Evolutionary conservation across 2,888 invertebrate species (phyloP), one percentile per base, ranked within the genome.

Genomic region (Spodoptera picta): DNA sequence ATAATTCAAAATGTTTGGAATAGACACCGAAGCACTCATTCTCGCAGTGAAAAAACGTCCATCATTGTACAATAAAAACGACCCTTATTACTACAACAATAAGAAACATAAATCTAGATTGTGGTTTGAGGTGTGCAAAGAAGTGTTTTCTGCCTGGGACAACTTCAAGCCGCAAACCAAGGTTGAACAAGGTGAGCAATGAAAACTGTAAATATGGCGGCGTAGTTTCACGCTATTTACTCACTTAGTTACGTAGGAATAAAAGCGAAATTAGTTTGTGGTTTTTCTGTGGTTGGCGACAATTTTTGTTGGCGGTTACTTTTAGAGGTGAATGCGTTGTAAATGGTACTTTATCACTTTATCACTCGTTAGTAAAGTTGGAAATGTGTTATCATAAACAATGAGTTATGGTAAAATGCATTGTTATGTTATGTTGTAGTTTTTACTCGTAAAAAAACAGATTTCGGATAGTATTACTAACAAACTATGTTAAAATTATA

Each of bases 111-210:
- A 87, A 60, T 70, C 84, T 11, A 80, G 80, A 52, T 62, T 89
- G 60, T 91, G 90, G 90, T 76, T 75, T 9, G 88, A 87, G 19
- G 82, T 89, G 11, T 85, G 87, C 62, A 75, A 74, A 52, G 89
- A 89, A 48, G 83, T 90, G n/a, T 78, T 79, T 47, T 61, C 75
- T 3, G 78, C 79, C 55, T 90, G 87, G 87, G 86, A 86, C 0
- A 59, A 76, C 42, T 69, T 89, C 72, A 78, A 76, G 27, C 75
- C 85, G 23, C 83, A 87, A 46, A 80, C 86, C 50, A 86, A 82
- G 64, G 78, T 87, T n/a, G 87, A 87, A 76, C 80, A 76, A 62
- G 82, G 87, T 87, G 68, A 71, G 85, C 73, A 54, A 72, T 66
- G 52, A 59, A 47, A 66, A 59, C 72, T 52, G 57, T 70, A 57